Evolutionary conservation across 35 echinoderm and acorn worm species (phyloP), one percentile per base, ranked within the genome.

Genomic region (Apostichopus japonicus): DNA sequence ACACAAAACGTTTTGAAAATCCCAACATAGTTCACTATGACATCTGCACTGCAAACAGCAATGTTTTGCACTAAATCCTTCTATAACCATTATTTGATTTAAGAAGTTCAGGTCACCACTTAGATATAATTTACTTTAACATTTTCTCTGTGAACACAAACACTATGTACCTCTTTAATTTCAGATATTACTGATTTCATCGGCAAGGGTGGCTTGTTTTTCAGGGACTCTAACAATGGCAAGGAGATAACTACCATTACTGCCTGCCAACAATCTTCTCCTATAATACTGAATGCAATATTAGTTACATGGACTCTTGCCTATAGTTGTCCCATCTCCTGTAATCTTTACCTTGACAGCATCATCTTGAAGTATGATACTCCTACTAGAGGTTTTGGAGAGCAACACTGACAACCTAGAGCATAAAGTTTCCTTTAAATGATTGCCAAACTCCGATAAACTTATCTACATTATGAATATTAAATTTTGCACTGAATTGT

Each of bases 241-340:
- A 23, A 95, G 9, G 16, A 92, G 83, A 55, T 95, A 95, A 87
- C 92, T 95, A 11, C 94, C 94, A 5, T 53, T 13, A 92, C 92
- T 90, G 19, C 90, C 92, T 19, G 54, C 57, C 94, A 92, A 54
- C 63, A 56, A 22, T 54, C 57, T 63, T 95, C 94, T 24, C 90
- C 94, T 24, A 94, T 91, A 22, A 95, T 92, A 10, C n/a, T n/a
- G n/a, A n/a, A n/a, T n/a, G n/a, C n/a, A n/a, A n/a, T n/a, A n/a
- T n/a, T n/a, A n/a, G n/a, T 90, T 95, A 52, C 87, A 92, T 53
- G 79, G 78, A 14, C 87, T 95, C 3, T 15, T 92, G 13, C 90
- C 94, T 77, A 90, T 65, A 51, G 90, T 73, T 24, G 90, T 92
- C 55, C 90, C 94, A 87, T 95, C 94, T 6, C 94, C 94, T 78